These are phyloP conservation scores for Ceyx cyanopectus DNA, from an alignment of 2,113 vertebrate genomes.

Conservation along the genomic window DNA sequence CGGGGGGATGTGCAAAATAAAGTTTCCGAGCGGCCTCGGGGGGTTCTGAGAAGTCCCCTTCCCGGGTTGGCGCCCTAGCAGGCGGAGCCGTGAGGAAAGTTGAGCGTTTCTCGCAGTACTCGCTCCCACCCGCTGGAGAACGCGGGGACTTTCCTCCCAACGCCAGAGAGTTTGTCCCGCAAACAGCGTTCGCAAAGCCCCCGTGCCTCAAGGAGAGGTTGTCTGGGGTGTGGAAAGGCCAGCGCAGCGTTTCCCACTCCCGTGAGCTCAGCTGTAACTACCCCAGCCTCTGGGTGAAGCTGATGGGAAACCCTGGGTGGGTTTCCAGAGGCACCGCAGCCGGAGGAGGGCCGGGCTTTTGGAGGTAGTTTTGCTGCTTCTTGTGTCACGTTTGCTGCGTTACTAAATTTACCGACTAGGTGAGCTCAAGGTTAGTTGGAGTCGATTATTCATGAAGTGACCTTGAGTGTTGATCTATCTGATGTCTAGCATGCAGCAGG, in stretches of 20 bases:
- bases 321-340: not conserved
- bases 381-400: not conserved
- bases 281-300: not conserved
- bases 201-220: not conserved
- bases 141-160: not conserved
- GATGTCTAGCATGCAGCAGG: fast-evolving
- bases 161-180: not conserved
- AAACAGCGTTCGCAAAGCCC: not conserved
- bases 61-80: not conserved
- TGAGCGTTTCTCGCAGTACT: fast-evolving
- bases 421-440: slow-evolving; percentile 23
- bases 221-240: not conserved
- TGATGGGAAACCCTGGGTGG: not conserved
- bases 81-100: fast-evolving
- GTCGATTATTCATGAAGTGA: not conserved
- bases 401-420: not conserved
- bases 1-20: not conserved
- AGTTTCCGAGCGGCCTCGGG: not conserved
- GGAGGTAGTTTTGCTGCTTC: not conserved
- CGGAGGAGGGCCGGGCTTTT: not conserved
- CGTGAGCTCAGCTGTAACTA: fast-evolving
- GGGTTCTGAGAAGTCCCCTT: not conserved
- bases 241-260: not conserved
- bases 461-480: not conserved
- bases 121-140: not conserved